phyloP scores from a whole-genome alignment of 2,113 vertebrate genomes.

The Aphyosemion australe region DNA sequence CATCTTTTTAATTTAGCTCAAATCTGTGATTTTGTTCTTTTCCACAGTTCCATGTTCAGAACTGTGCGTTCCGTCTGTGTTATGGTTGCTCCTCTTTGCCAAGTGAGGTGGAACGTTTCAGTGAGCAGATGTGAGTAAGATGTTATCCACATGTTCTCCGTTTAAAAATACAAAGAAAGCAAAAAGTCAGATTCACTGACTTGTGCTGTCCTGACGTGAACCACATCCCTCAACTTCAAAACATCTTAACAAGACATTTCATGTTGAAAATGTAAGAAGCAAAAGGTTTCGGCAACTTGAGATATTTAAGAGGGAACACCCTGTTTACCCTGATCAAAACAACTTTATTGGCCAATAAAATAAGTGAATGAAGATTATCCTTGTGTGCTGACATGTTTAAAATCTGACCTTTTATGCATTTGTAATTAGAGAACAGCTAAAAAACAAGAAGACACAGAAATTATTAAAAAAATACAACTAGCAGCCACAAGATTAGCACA shows the following conservation, averaged over 20 bases:
- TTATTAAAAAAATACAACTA: too few species aligned
- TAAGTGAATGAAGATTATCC: too few species aligned
- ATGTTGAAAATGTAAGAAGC: neutral
- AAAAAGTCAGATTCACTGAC: neutral
- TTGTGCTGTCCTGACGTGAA: constrained; percentile 22
- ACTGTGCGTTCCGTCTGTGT: neutral
- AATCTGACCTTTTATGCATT: too few species aligned
- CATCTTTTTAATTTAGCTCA: neutral
- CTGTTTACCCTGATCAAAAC: too few species aligned
- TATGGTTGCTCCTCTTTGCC: constrained; percentile 11
- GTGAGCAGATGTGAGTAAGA: constrained; percentile 37
- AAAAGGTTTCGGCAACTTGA: neutral
- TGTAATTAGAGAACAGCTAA: too few species aligned
- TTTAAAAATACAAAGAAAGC: neutral
- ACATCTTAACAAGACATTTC: constrained; percentile 9
- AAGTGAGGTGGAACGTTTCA: constrained; percentile 40
- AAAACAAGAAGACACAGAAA: too few species aligned
- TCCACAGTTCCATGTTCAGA: neutral
- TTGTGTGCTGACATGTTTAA: too few species aligned
- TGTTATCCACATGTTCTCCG: constrained; percentile 33
- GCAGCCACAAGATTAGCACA: too few species aligned
- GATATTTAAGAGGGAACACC: too few species aligned
- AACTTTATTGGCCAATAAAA: too few species aligned
- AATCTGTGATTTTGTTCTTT: neutral
- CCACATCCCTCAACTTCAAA: neutral